phyloP scores from a whole-genome alignment of 2,888 invertebrate genomes.

The Drosophila formosana region DNA sequence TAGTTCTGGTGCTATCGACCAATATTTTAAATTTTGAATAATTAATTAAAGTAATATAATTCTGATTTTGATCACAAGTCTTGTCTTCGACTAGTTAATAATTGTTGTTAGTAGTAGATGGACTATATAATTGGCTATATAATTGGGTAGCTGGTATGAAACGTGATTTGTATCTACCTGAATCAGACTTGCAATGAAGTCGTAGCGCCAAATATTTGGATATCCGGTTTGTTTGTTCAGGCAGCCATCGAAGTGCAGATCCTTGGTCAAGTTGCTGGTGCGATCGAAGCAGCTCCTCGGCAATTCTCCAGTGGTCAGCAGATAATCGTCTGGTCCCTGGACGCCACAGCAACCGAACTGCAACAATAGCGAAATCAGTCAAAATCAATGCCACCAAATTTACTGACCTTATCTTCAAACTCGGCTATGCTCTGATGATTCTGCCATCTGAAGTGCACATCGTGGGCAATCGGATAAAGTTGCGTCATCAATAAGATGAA shows the following conservation, averaged over 20 bases:
- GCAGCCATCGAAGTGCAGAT: slow-evolving; percentile 34
- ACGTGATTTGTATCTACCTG: slow-evolving; percentile 15
- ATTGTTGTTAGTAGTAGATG: too few species aligned
- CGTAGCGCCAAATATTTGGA: rapidly evolving
- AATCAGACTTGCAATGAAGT: slow-evolving; percentile 2
- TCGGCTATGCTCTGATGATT: not conserved
- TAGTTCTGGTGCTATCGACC: too few species aligned
- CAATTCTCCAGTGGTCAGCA: not conserved
- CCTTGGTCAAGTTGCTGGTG: rapidly evolving
- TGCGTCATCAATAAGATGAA: slow-evolving; percentile 32
- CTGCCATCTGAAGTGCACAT: slow-evolving; percentile 41
- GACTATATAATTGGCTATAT: too few species aligned
- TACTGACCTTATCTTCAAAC: slow-evolving; percentile 38
- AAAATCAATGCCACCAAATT: not conserved
- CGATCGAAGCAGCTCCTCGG: slow-evolving; percentile 51
- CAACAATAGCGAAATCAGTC: not conserved
- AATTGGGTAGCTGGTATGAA: not conserved
- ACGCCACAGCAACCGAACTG: slow-evolving; percentile 59
- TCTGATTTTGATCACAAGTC: too few species aligned
- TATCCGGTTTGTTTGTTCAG: not conserved
- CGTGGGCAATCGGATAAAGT: slow-evolving; percentile 10
- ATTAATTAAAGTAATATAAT: too few species aligned
- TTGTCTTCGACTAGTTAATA: too few species aligned
- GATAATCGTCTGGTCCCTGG: slow-evolving; percentile 55
- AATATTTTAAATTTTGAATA: too few species aligned